These are phyloP conservation scores for Glossosoma conforme DNA, from an alignment of 1,140 invertebrate genomes.

Conservation along the genomic window DNA sequence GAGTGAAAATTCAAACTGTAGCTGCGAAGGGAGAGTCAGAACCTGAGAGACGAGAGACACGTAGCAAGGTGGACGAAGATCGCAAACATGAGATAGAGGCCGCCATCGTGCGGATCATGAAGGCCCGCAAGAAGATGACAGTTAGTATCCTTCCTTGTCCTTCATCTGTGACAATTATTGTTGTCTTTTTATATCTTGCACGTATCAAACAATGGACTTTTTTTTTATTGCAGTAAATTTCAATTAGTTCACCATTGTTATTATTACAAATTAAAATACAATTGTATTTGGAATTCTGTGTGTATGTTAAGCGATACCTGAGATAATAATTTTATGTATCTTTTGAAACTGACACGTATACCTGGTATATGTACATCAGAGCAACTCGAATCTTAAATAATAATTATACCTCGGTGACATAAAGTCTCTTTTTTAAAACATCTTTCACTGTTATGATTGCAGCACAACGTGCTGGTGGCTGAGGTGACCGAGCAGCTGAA, in stretches of 20 bases:
- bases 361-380: no score
- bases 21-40: constrained; percentile 98
- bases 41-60: constrained; percentile 94
- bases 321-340: no score
- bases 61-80: constrained; percentile 98
- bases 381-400: not conserved
- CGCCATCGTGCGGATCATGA: constrained; percentile 99
- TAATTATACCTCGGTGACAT: not conserved
- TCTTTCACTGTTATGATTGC: constrained; percentile 31
- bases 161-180: not conserved
- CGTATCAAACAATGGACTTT: no score
- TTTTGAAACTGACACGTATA: no score
- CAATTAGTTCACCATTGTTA: no score
- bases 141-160: constrained; percentile 48
- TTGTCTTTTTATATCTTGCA: no score
- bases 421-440: not conserved
- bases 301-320: no score
- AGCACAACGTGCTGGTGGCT: constrained; percentile 91
- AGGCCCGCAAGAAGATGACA: constrained; percentile 90
- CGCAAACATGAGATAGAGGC: constrained; percentile 99
- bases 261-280: no score
- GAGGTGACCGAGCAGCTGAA: constrained; percentile 98
- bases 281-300: no score
- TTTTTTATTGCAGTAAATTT: no score
- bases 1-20: constrained; percentile 91